phyloP scores from a whole-genome alignment of 2,113 vertebrate species.

The Panurus biarmicus region DNA sequence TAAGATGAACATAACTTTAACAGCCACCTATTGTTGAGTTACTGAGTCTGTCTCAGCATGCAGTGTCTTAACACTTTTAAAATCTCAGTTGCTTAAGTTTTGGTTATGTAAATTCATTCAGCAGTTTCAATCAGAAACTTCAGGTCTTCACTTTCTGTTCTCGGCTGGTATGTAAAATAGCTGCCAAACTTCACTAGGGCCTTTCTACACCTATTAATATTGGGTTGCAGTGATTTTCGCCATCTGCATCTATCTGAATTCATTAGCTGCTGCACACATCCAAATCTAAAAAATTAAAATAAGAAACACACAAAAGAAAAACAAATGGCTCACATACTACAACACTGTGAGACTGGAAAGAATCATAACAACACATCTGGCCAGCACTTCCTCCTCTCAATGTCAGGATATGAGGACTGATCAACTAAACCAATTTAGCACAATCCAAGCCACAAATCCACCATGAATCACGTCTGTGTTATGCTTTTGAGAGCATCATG shows the following conservation, averaged over 20 bases:
- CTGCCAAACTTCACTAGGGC: background rate
- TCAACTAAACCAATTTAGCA: background rate
- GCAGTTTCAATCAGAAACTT: background rate
- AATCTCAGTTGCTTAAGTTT: conserved; percentile 16
- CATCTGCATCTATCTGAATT: background rate
- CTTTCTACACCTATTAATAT: conserved; percentile 31
- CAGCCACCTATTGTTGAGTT: background rate
- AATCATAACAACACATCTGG: background rate
- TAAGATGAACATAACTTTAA: background rate
- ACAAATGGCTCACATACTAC: background rate
- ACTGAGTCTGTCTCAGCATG: background rate
- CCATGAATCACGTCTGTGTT: conserved; percentile 16
- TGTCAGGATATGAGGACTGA: background rate
- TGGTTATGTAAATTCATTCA: background rate
- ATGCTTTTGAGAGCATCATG: background rate
- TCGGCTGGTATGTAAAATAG: background rate
- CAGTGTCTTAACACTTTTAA: background rate
- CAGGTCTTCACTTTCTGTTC: background rate
- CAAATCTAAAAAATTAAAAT: background rate
- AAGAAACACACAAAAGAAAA: background rate
- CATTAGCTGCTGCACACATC: background rate
- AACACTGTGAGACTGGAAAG: background rate
- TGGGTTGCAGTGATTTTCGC: background rate
- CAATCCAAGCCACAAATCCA: conserved; percentile 12
- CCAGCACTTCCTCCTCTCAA: background rate